Evolutionary conservation across 64 coral and sea anemone genomes (phyloP).

Genomic region (Catalaphyllia jardinei): DNA sequence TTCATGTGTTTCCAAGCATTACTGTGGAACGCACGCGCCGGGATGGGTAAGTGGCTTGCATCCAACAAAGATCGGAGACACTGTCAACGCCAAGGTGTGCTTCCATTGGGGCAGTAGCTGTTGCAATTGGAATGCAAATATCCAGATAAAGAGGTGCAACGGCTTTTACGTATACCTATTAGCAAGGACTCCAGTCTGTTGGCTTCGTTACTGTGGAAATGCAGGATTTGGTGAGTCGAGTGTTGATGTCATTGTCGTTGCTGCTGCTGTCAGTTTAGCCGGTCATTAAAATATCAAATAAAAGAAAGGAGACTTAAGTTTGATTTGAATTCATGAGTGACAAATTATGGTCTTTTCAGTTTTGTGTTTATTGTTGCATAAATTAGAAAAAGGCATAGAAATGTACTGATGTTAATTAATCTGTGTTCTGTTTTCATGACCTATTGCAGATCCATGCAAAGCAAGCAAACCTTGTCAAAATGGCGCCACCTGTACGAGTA

Average conservation of each 20-base stretch:
- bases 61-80: conserved; percentile 3
- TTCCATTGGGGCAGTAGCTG: conserved; percentile 56
- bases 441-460: background rate
- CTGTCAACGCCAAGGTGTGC: conserved; percentile 47
- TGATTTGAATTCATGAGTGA: no score
- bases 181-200: conserved; percentile 24
- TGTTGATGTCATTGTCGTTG: background rate
- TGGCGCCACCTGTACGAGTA: background rate
- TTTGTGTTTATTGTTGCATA: no score
- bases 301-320: no score
- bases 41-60: conserved; percentile 58
- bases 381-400: no score
- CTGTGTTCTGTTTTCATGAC: background rate
- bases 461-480: conserved; percentile 28
- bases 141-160: conserved; percentile 55
- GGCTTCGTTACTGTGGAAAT: conserved; percentile 50
- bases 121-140: conserved; percentile 48
- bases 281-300: no score
- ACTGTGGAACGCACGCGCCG: conserved; percentile 47
- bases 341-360: no score
- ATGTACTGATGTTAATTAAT: no score
- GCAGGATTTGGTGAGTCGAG: background rate
- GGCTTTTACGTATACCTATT: conserved; percentile 60
- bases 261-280: no score
- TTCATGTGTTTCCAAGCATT: conserved; percentile 30